A percentile compares a stretch with the other conserved stretches of the same genome.
Conservation (phyloP, 2,888 invertebrate species). For the Himalopsyche anomala region DNA sequence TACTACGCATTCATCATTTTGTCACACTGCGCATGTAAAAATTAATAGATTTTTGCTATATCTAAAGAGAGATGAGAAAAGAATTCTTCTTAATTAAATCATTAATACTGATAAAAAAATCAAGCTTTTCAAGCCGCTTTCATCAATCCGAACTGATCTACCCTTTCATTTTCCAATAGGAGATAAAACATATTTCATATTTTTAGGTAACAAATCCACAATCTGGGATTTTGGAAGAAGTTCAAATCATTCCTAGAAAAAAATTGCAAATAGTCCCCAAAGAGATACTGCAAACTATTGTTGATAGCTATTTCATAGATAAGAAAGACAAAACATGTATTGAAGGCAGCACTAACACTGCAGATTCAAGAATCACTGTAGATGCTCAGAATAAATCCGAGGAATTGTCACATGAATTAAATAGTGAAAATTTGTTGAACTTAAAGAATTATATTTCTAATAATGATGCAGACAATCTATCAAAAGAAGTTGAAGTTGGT, state of each 20-base stretch:
- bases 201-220: slow-evolving; percentile 61
- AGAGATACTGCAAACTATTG: slow-evolving; percentile 60
- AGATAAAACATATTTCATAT: slow-evolving; percentile 32
- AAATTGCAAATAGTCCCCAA: slow-evolving; percentile 61
- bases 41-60: no score
- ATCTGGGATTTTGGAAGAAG: slow-evolving; percentile 63
- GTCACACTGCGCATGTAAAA: no score
- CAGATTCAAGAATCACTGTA: background rate
- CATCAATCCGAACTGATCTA: no score
- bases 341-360: background rate
- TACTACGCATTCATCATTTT: no score
- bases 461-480: background rate
- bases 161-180: background rate
- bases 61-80: no score
- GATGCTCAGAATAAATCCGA: background rate
- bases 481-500: background rate
- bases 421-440: background rate
- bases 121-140: no score
- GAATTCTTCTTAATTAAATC: no score
- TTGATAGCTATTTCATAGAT: slow-evolving; percentile 54
- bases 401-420: background rate
- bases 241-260: slow-evolving; percentile 61
- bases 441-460: background rate
- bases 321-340: slow-evolving; percentile 28
- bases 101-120: no score